A percentile compares a stretch with the other conserved stretches of the same genome.
Conservation (phyloP, 2,113 vertebrate species). For the Oncorhynchus mykiss region DNA sequence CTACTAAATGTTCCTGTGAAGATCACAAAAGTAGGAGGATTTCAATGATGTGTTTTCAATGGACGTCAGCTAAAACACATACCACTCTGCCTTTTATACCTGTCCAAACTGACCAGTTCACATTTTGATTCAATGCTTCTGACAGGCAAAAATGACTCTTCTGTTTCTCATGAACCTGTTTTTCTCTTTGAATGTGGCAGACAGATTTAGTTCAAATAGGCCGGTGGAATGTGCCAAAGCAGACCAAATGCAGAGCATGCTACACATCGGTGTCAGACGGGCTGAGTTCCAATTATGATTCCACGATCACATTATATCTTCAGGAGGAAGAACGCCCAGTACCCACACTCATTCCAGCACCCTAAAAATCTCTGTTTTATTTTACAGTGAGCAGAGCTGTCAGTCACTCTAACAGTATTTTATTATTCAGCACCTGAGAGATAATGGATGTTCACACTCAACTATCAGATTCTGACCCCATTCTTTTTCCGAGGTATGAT, state of each 20-base stretch:
- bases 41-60: neutral
- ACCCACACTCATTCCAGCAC: no score
- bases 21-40: no score
- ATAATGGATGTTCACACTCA: no score
- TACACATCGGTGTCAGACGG: neutral
- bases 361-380: no score
- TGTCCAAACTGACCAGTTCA: neutral
- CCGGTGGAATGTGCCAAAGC: neutral
- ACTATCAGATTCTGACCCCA: no score
- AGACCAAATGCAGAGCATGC: neutral
- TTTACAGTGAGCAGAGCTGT: no score
- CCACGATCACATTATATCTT: no score
- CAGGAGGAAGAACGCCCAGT: no score
- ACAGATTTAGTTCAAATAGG: neutral
- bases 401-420: no score
- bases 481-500: no score
- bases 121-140: slow-evolving; percentile 1
- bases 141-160: neutral
- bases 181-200: neutral
- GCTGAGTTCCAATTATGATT: neutral
- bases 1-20: neutral
- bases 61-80: no score
- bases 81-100: neutral
- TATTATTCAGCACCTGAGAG: no score
- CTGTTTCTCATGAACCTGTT: neutral